Evolutionary conservation across 2,888 invertebrate genomes (phyloP).

Genomic region (Ommatoiulus sabulosus): DNA sequence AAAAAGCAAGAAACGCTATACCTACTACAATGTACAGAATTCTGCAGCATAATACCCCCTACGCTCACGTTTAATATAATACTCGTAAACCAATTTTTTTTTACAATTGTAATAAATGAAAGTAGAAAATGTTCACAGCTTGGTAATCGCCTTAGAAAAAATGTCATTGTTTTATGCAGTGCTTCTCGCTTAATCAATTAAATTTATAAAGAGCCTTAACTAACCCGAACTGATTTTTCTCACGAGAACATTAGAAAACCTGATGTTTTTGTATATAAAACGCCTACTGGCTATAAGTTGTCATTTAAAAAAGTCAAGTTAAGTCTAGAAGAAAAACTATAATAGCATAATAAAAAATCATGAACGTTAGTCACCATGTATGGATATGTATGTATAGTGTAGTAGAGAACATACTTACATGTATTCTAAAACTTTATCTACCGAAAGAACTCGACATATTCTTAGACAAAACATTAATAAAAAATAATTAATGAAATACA

Average conservation of each 20-base stretch:
- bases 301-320: not conserved
- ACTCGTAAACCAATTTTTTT: not conserved
- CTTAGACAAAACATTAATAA: too few species aligned
- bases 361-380: too few species aligned
- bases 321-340: too few species aligned
- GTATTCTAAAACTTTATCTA: too few species aligned
- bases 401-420: too few species aligned
- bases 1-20: not conserved
- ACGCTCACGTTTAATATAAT: conserved; percentile 3
- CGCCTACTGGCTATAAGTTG: too few species aligned
- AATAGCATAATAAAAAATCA: too few species aligned
- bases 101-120: not conserved
- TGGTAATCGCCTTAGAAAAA: not conserved
- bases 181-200: not conserved
- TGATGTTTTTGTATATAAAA: too few species aligned
- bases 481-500: too few species aligned
- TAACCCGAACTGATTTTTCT: not conserved
- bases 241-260: not conserved
- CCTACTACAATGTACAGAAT: not conserved
- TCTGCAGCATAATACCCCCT: conserved; percentile 20
- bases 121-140: not conserved
- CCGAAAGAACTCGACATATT: too few species aligned
- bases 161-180: not conserved
- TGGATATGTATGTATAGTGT: too few species aligned
- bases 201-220: conserved; percentile 14